Evolutionary conservation across 2,113 vertebrate species (phyloP).

Genomic region (Galbula dea): DNA sequence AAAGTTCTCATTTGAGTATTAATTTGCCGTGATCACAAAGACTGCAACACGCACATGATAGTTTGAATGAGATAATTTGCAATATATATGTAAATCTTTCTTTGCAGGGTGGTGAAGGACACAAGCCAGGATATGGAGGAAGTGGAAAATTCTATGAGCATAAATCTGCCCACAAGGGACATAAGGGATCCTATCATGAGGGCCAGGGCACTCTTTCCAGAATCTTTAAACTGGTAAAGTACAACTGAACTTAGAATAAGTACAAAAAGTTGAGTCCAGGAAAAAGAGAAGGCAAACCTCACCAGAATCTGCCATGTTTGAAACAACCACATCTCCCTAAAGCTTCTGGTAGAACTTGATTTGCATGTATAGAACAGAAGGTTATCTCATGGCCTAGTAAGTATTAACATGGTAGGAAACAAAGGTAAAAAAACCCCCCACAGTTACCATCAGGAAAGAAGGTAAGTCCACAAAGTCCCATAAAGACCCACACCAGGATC

Average conservation of each 20-base stretch:
- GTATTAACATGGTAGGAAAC: neutral
- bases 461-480: neutral
- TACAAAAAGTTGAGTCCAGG: neutral
- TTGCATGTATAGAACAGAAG: neutral
- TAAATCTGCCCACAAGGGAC: constrained; percentile 82
- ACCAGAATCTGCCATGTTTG: neutral
- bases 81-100: constrained; percentile 27
- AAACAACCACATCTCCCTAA: neutral
- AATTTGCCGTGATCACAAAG: neutral
- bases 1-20: neutral
- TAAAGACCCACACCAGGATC: neutral
- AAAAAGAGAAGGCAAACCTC: neutral
- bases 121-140: constrained; percentile 78
- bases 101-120: constrained; percentile 80
- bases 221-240: constrained; percentile 97
- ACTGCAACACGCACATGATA: neutral
- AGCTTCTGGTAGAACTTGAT: neutral
- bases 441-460: neutral
- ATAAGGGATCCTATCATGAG: constrained; percentile 86
- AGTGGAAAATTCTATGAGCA: constrained; percentile 75
- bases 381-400: neutral
- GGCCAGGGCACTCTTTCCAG: constrained; percentile 92
- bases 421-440: neutral
- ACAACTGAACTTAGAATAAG: neutral
- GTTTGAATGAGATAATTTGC: neutral